A percentile compares a stretch with the other conserved stretches of the same genome.
These are phyloP conservation scores for Cylas formicarius DNA, from an alignment of 1,140 invertebrate species.

Conservation along the genomic window DNA sequence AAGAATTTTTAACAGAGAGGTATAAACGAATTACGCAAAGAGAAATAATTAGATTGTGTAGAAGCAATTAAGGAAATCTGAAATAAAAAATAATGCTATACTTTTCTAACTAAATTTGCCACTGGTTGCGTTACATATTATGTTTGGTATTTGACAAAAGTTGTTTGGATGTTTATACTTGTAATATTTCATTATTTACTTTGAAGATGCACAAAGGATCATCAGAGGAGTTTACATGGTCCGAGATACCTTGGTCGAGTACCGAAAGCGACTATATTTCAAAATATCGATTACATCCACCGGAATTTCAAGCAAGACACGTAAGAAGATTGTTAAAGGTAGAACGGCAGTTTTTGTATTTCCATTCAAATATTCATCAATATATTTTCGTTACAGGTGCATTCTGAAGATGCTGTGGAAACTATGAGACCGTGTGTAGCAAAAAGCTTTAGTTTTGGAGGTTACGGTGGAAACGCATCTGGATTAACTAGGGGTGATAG, in stretches of 20 bases:
- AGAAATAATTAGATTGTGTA: neutral
- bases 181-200: slow-evolving; percentile 8
- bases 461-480: slow-evolving; percentile 55
- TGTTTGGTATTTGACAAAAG: too few relatives aligned
- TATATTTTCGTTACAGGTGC: slow-evolving; percentile 40
- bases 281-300: slow-evolving; percentile 29
- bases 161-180: too few relatives aligned
- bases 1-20: slow-evolving; percentile 66
- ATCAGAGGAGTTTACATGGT: slow-evolving; percentile 39
- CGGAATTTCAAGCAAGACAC: slow-evolving; percentile 29
- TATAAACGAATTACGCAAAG: too few relatives aligned
- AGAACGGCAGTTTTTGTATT: slow-evolving; percentile 20
- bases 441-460: slow-evolving; percentile 81
- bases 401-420: slow-evolving; percentile 50
- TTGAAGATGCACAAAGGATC: slow-evolving; percentile 36
- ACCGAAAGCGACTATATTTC: slow-evolving; percentile 36
- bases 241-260: slow-evolving; percentile 39
- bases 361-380: neutral
- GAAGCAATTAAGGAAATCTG: too few relatives aligned
- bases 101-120: too few relatives aligned
- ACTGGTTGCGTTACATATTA: too few relatives aligned
- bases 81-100: too few relatives aligned
- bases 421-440: slow-evolving; percentile 57
- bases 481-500: slow-evolving; percentile 41
- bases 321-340: slow-evolving; percentile 31